phyloP scores from a whole-genome alignment of 2,797 vertebrate species.

The Taeniopygia guttata region DNA sequence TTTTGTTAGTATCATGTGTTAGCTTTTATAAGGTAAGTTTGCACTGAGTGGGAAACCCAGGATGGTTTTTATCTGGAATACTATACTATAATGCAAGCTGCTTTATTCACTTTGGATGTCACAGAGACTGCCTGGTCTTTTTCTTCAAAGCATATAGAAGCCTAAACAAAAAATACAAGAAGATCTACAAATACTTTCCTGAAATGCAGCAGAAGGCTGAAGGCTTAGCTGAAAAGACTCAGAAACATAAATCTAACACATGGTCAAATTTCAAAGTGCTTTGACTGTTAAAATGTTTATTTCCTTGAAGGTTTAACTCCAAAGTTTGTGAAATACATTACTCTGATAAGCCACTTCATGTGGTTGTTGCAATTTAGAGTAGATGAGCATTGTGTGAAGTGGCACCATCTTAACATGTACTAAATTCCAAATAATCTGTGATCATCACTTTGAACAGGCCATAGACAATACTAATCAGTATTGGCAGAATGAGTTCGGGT shows the following conservation, averaged over 20 bases:
- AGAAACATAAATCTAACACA: not conserved
- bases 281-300: not conserved
- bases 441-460: not conserved
- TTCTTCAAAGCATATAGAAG: not conserved
- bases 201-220: not conserved
- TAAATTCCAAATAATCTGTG: not conserved
- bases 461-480: not conserved
- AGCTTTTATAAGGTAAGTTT: not conserved
- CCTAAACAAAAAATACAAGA: not conserved
- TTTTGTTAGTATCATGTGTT: not conserved
- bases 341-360: not conserved
- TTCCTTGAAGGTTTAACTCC: not conserved
- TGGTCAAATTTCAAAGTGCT: not conserved
- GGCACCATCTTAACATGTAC: not conserved
- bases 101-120: not conserved
- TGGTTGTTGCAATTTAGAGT: not conserved
- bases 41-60: not conserved
- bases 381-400: not conserved
- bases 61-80: not conserved
- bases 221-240: not conserved
- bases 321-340: not conserved
- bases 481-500: conserved; percentile 56
- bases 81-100: not conserved
- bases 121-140: not conserved
- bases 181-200: not conserved